phyloP scores from a whole-genome alignment of 1,140 invertebrate species.

The Brachionus rubens region DNA sequence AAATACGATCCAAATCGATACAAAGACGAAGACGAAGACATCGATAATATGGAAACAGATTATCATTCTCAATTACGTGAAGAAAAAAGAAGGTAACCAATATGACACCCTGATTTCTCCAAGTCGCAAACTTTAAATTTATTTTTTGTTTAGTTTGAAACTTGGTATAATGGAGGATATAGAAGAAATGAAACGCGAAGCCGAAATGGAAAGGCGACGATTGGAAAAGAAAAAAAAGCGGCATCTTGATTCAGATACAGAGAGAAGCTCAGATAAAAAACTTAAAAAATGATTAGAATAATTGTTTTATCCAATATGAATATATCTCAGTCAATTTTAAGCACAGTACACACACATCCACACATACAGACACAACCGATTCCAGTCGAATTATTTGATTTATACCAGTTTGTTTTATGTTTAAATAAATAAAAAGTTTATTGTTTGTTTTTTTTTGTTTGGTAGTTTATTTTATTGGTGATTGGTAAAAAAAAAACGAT shows the following conservation, averaged over 20 bases:
- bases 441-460: too few relatives aligned
- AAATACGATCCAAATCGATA: slow-evolving; percentile 38
- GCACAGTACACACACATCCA: background rate
- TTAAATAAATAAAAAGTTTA: too few relatives aligned
- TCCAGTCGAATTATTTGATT: too few relatives aligned
- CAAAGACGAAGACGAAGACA: slow-evolving; percentile 40
- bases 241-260: background rate
- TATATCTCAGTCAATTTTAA: background rate
- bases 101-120: too few relatives aligned
- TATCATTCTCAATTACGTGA: slow-evolving; percentile 19
- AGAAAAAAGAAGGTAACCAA: slow-evolving; percentile 32
- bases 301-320: background rate
- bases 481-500: too few relatives aligned
- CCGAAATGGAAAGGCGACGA: slow-evolving; percentile 10
- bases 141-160: slow-evolving; percentile 1
- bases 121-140: too few relatives aligned
- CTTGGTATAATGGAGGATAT: slow-evolving; percentile 36
- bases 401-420: too few relatives aligned
- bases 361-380: too few relatives aligned
- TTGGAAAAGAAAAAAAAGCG: slow-evolving; percentile 39
- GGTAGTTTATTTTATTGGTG: too few relatives aligned
- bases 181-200: slow-evolving; percentile 27
- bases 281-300: slow-evolving; percentile 17
- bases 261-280: slow-evolving; percentile 22
- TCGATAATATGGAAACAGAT: slow-evolving; percentile 45